Evolutionary conservation across 2,797 vertebrate genomes (phyloP), one percentile per base, ranked within the genome.

Genomic region (Acrossocheilus wenchowensis): DNA sequence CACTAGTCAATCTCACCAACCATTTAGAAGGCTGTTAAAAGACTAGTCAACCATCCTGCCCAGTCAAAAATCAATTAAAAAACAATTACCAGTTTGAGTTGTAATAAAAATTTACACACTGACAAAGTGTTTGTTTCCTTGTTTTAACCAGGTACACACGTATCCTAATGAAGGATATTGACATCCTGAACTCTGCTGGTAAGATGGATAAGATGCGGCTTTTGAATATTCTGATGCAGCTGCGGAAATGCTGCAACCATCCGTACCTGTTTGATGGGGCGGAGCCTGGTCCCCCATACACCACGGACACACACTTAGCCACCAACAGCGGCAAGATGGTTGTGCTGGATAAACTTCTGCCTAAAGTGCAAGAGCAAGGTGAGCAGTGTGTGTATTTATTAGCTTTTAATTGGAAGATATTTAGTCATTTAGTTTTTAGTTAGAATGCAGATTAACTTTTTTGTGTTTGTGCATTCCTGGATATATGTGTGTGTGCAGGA

Each of bases 301-400:
- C 97, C 30, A 97, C 97, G 77, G 96, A 97, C 89, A 96, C 95
- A 93, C 97, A 97, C 92, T 92, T 97, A 54, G 96, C 96, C 82
- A 96, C 95, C 90, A 97, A 97, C 91, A 96, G 97, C 79, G 97
- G 97, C 84, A 97, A 97, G 91, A 97, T 97, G 96, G 95, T 96
- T 1, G 96, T 96, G 7, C 81, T 97, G 85, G 94, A 97, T 92
- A 97, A 97, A 84, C 85, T 97, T 21, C 93, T 97, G 0, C 96
- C 97, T 0, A 97, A 97, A 87, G 83, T 97, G 87, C 95, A 96
- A 90, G 96, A 97, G 68, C 96, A 97, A 95, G 95, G 97, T 97
- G 91, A 71, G 81, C 36, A 82, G 43, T 45, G 15, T 82, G 17
- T 71, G 77, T 50, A 39, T 52, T 52, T 83, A 54, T 21, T 64